Conservation (phyloP, 2,797 vertebrate species). For the Ceryle rudis region DNA sequence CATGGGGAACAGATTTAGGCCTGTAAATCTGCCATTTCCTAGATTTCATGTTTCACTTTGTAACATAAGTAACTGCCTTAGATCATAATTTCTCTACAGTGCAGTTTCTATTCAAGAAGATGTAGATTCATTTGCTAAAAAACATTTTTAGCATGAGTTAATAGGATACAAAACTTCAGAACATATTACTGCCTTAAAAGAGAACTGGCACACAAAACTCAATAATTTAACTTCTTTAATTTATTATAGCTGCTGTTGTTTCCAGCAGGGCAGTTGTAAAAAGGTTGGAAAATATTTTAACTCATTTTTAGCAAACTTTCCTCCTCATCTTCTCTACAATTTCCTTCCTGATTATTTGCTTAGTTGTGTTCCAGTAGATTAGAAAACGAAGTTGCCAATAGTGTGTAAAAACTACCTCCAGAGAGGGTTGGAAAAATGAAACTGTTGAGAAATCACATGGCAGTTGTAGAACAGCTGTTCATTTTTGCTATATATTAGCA, state of each 20-base stretch:
- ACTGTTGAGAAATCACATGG: not conserved
- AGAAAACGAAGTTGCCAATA: not conserved
- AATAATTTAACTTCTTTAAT: not conserved
- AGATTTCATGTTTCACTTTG: not conserved
- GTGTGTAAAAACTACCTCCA: not conserved
- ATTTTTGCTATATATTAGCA: not conserved
- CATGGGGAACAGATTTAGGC: not conserved
- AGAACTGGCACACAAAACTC: not conserved
- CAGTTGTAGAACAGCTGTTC: not conserved
- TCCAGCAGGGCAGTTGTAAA: not conserved
- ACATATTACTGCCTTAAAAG: not conserved
- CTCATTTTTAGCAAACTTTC: not conserved
- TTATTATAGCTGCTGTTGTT: not conserved
- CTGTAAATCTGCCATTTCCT: not conserved
- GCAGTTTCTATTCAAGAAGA: not conserved
- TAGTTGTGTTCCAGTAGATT: not conserved
- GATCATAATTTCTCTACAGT: not conserved
- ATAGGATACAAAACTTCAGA: not conserved
- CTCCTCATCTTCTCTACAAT: not conserved
- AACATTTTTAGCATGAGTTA: not conserved
- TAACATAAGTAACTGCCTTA: not conserved
- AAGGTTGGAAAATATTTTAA: constrained; percentile 3
- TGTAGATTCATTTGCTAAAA: not conserved
- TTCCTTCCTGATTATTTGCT: not conserved
- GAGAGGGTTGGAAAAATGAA: not conserved